phyloP scores from a whole-genome alignment of 2,113 vertebrate genomes.

The Calonectris borealis region DNA sequence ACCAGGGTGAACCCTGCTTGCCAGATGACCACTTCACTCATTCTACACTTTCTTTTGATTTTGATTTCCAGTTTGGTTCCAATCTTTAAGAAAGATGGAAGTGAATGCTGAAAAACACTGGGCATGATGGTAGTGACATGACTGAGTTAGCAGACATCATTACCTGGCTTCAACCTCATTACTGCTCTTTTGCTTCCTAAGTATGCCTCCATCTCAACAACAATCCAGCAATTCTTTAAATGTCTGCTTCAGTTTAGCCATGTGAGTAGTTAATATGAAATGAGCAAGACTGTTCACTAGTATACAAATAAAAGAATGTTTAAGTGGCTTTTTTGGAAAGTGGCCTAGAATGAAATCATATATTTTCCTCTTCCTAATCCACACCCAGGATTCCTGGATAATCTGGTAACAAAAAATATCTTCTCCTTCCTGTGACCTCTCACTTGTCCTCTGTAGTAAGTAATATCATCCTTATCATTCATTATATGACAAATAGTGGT shows the following conservation, averaged over 20 bases:
- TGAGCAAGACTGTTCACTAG: neutral
- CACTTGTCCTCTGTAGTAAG: neutral
- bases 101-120: neutral
- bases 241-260: neutral
- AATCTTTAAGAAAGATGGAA: neutral
- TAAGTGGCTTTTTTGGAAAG: neutral
- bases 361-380: neutral
- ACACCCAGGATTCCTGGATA: neutral
- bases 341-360: accelerated
- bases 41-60: neutral
- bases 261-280: neutral
- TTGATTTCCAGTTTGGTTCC: neutral
- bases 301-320: neutral
- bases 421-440: neutral
- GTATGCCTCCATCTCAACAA: neutral
- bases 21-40: neutral
- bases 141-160: neutral
- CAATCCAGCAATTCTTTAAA: neutral
- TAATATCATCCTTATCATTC: neutral
- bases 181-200: neutral
- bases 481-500: neutral
- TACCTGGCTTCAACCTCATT: neutral
- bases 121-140: neutral
- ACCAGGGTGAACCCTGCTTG: neutral
- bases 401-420: neutral